A percentile compares a stretch with the other conserved stretches of the same genome.
phyloP scores from a whole-genome alignment of 1,140 invertebrate genomes.

The Papilio aristodemus region DNA sequence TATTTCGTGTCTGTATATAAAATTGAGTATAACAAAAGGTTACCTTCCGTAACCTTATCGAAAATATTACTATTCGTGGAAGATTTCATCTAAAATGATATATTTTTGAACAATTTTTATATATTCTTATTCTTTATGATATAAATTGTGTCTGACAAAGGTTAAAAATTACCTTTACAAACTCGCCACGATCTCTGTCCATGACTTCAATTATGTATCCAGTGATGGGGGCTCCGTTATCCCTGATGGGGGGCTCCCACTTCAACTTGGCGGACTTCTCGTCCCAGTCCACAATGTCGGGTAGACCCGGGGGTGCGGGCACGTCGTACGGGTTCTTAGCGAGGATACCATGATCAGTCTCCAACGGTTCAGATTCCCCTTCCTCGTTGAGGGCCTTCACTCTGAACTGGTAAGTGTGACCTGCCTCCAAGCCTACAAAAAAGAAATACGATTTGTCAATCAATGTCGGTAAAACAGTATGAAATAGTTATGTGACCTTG shows the following conservation, averaged over 20 bases:
- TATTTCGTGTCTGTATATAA: too few relatives aligned
- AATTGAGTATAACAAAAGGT: too few relatives aligned
- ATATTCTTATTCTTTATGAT: too few relatives aligned
- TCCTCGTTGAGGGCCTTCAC: slow-evolving; percentile 97
- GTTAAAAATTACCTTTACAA: slow-evolving; percentile 82
- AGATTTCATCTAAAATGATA: too few relatives aligned
- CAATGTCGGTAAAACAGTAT: background rate
- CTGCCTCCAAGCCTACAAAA: slow-evolving; percentile 90
- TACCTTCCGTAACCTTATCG: too few relatives aligned
- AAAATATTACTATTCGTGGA: too few relatives aligned
- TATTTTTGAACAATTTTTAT: too few relatives aligned
- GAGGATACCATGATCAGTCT: slow-evolving; percentile 90
- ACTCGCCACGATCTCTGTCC: slow-evolving; percentile 82
- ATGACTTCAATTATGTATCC: slow-evolving; percentile 92
- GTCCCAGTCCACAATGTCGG: slow-evolving; percentile 96
- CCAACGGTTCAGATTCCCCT: slow-evolving; percentile 95
- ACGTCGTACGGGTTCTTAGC: slow-evolving; percentile 98
- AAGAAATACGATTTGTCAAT: background rate
- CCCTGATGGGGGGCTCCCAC: slow-evolving; percentile 96
- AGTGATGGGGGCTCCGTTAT: slow-evolving; percentile 97
- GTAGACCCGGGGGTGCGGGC: slow-evolving; percentile 92
- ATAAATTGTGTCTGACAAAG: too few relatives aligned
- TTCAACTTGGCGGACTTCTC: slow-evolving; percentile 95
- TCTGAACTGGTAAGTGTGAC: slow-evolving; percentile 96
- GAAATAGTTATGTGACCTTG: too few relatives aligned